These are phyloP conservation scores for Arbacia lixula DNA, from an alignment of 53 echinoderm and acorn worm species.

Conservation along the genomic window DNA sequence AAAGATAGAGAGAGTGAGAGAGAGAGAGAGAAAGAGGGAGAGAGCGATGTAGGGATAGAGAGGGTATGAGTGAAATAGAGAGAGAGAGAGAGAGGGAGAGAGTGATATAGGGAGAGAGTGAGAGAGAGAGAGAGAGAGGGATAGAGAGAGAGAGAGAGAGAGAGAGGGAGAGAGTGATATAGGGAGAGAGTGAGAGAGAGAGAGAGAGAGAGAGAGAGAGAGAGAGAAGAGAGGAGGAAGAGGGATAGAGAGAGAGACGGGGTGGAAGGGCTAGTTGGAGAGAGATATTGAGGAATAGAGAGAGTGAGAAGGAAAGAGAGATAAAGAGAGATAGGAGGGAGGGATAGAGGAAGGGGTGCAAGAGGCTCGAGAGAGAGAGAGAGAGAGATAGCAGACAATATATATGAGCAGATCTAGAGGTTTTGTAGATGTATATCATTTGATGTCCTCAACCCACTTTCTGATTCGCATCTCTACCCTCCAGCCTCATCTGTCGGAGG, in stretches of 20 bases:
- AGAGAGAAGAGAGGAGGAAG: not conserved
- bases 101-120: not conserved
- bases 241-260: not conserved
- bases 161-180: not conserved
- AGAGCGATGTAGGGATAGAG: too few species aligned
- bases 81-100: not conserved
- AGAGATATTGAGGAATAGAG: not conserved
- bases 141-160: not conserved
- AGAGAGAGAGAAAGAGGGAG: too few species aligned
- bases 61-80: too few species aligned
- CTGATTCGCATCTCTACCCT: not conserved
- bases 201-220: not conserved
- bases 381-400: not conserved
- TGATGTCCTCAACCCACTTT: too few species aligned
- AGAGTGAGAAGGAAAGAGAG: not conserved
- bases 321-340: not conserved
- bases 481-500: constrained; percentile 92
- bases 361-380: not conserved
- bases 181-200: not conserved
- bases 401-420: too few species aligned
- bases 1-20: too few species aligned
- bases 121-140: not conserved
- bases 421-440: too few species aligned
- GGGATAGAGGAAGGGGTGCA: not conserved
- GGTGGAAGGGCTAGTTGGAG: not conserved